Evolutionary conservation across 2,113 vertebrate genomes (phyloP).

Genomic region (Hemichromis elongatus): DNA sequence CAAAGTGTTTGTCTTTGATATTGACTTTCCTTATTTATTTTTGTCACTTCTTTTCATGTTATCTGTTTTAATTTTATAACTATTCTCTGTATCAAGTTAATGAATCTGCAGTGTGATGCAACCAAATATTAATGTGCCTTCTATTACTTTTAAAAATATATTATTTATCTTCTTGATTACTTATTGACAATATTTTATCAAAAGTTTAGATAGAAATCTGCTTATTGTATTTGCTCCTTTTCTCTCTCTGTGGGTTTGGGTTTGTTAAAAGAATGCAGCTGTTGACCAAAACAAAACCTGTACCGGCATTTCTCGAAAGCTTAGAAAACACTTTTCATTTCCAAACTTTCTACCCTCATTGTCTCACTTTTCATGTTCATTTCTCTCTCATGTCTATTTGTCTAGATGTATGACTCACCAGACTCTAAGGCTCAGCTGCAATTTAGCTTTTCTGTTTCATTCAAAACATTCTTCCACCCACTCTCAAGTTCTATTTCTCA

Average conservation of each 20-base stretch:
- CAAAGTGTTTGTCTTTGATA: not conserved
- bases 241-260: not conserved
- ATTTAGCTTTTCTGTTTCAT: constrained; percentile 47
- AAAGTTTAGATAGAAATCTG: not conserved
- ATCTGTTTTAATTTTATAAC: not conserved
- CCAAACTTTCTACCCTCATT: not conserved
- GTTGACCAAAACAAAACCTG: not conserved
- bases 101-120: not conserved
- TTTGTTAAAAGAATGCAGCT: not conserved
- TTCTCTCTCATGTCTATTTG: constrained; percentile 26
- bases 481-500: constrained; percentile 17
- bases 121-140: not conserved
- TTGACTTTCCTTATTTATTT: not conserved
- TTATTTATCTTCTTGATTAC: not conserved
- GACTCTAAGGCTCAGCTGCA: constrained; percentile 31
- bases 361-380: constrained; percentile 9
- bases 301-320: not conserved
- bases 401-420: constrained; percentile 41
- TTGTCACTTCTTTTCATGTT: not conserved
- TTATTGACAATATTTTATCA: not conserved
- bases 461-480: constrained; percentile 39
- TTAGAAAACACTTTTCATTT: not conserved
- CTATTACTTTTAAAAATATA: not conserved
- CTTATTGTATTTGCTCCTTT: not conserved
- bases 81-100: not conserved